Evolutionary conservation across 2,888 invertebrate species (phyloP), one percentile per base, ranked within the genome.

Genomic region (Acrobasis repandana): DNA sequence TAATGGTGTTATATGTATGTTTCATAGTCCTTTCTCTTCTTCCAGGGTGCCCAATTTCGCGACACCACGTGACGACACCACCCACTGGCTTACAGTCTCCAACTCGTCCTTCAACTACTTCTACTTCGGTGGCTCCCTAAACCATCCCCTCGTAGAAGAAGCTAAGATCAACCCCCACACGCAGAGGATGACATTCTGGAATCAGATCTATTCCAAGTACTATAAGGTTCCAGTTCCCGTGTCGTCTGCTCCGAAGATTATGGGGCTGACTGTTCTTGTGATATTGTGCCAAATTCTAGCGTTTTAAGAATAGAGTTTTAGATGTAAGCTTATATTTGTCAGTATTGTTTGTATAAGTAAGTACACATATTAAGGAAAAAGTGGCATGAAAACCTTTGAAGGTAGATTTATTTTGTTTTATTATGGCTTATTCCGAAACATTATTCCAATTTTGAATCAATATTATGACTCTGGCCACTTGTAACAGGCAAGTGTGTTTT

Each of bases 141-240:
- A 9, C 11, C 59, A 15, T 28, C 56, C 34, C n/a, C 65, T 63
- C 57, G 50, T 61, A 0, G 79, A 82, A 58, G 65, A 70, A 10
- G 14, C 65, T 1, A 74, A 73, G 49, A 65, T 70, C 8, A 75
- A 80, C 65, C 88, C 88, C 0, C 83, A 86, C 38, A 59, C 70
- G 0, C 65, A 73, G 16, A 70, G 78, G 0, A 83, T 81, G 71
- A 62, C 63, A 0, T 77, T 83, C 66, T 86, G 86, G 86, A 69
- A 72, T 48, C 67, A 66, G 33, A 64, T 84, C 10, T 79, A 83
- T 61, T 28, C 62, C 1, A 67, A 65, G 3, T 76, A 80, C 65
- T 84, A 86, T 57, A 69, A 67, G n/a, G 63, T 75, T 50, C 85
- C 85, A 0, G 59, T 10, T 5, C 48, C 73, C 0, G 65, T 73